These are phyloP conservation scores for Myanophis thanlyinensis DNA, from an alignment of 2,113 vertebrate genomes.

Conservation along the genomic window DNA sequence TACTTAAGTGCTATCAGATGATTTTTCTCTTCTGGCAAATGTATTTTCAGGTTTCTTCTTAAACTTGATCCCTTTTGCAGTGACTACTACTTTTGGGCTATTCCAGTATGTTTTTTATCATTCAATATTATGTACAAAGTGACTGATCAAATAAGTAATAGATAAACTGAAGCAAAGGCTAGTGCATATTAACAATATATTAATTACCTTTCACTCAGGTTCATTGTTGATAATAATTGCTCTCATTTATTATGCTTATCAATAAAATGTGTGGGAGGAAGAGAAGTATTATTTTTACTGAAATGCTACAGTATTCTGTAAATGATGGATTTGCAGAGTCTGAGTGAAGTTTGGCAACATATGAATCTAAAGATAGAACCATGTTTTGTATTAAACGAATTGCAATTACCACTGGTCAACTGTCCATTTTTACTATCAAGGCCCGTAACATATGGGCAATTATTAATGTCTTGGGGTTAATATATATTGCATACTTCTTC, in stretches of 20 bases:
- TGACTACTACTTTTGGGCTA: not conserved
- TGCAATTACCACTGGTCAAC: not conserved
- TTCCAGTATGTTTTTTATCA: constrained; percentile 30
- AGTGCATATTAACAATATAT: constrained; percentile 44
- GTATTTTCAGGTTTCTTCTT: not conserved
- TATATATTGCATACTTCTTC: no score
- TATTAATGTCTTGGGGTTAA: not conserved
- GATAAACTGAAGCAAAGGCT: constrained; percentile 21
- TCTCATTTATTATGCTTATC: not conserved
- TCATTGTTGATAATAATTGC: not conserved
- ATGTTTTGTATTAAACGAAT: not conserved
- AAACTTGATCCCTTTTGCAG: not conserved
- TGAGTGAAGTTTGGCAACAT: not conserved
- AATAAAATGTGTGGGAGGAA: constrained; percentile 36
- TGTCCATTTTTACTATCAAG: not conserved
- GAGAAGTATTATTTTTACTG: constrained; percentile 36
- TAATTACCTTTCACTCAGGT: constrained; percentile 23
- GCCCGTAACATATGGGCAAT: not conserved
- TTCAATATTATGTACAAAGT: constrained; percentile 27
- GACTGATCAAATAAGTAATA: constrained; percentile 39
- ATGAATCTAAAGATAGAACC: not conserved
- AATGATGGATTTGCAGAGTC: not conserved
- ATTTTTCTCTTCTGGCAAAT: not conserved
- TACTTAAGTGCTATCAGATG: not conserved
- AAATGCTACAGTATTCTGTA: constrained; percentile 9